Evolutionary conservation across 2,797 vertebrate genomes (phyloP), one percentile per base, ranked within the genome.

Genomic region (Decapterus maruadsi): DNA sequence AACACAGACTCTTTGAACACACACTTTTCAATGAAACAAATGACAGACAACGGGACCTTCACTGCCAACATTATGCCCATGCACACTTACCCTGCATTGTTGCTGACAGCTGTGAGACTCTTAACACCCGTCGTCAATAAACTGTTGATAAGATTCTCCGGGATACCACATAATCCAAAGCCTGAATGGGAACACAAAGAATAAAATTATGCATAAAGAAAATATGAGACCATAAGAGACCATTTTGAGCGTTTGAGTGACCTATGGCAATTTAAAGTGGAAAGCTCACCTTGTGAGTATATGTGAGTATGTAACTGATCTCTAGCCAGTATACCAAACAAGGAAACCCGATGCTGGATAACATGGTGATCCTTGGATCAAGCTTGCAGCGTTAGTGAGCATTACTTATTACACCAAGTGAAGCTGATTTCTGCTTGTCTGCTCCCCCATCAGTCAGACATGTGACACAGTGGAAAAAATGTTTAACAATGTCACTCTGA

Each of bases 151-250:
- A 99, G 96, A 80, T 99, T 99, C 91, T 99, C 98, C 26, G 98
- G 98, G 85, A 99, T 99, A 11, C 98, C 98, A 87, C 98, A 99
- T 36, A 99, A 90, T 29, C 98, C 98, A 88, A 99, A 99, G 36
- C 98, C 98, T 99, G 74, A 1, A 36, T 61, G 59, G 8, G 19
- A 85, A 57, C 0, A 75, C 17, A 81, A 50, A 40, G 50, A 71
- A 42, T 8, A 38, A 51, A 68, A 22, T 17, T 2, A 80, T 31
- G 3, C 4, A 66, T 1, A 38, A 36, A 16, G 62, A 42, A 9
- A 43, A 0, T 8, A 0, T 8, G 31, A 6, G 31, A 34, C 31
- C 31, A 34, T 26, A 26, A 26, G 26, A 26, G 26, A 26, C 26
- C 26, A 26, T 26, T 34, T 6, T 34, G 31, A 34, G 31, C 31